These are phyloP conservation scores for Caenorhabditis auriculariae DNA, from an alignment of 2,888 invertebrate species.

Conservation along the genomic window DNA sequence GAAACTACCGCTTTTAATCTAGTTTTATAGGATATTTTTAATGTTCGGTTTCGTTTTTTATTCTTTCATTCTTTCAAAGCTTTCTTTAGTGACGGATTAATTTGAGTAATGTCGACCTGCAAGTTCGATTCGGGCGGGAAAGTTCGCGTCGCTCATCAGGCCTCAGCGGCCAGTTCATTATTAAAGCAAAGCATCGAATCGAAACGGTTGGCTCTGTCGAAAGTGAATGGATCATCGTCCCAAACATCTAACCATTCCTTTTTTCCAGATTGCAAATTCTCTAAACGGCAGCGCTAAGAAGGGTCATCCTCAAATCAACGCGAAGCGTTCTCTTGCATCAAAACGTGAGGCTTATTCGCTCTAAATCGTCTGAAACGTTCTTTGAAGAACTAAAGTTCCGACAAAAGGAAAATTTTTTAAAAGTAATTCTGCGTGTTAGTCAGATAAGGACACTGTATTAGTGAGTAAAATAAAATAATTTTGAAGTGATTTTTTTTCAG, in stretches of 20 bases:
- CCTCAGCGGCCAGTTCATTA: too few relatives aligned
- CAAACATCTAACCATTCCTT: background rate
- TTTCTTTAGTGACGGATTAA: too few relatives aligned
- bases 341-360: too few relatives aligned
- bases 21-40: too few relatives aligned
- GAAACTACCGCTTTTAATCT: too few relatives aligned
- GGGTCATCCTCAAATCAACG: background rate
- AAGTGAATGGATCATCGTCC: conserved; percentile 3
- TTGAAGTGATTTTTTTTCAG: background rate
- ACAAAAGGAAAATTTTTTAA: background rate
- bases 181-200: conserved; percentile 9
- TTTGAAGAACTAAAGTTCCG: too few relatives aligned
- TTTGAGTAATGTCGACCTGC: conserved; percentile 22
- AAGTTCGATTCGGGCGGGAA: conserved; percentile 22
- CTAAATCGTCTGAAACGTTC: too few relatives aligned
- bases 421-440: background rate
- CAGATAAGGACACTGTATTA: conserved; percentile 2
- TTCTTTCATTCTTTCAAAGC: too few relatives aligned
- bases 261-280: background rate
- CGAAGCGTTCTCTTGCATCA: too few relatives aligned
- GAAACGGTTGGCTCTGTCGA: conserved; percentile 10
- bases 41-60: too few relatives aligned
- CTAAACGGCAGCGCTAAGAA: background rate
- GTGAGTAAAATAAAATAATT: background rate
- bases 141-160: conserved; percentile 25